Conservation (phyloP, 2,797 vertebrate genomes). For the Euthynnus affinis region DNA sequence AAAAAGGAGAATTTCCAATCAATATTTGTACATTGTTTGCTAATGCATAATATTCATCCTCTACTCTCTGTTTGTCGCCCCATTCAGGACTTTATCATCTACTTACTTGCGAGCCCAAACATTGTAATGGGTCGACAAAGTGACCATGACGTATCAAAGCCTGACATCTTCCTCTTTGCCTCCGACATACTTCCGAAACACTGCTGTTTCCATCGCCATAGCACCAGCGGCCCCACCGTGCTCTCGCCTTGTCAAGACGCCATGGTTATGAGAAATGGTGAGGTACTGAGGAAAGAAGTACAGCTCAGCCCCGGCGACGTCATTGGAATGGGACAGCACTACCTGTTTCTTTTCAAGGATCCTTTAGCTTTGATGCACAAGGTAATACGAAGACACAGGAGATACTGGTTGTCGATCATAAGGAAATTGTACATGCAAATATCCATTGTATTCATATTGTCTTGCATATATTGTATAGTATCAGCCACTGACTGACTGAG, state of each 20-base stretch:
- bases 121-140: conserved; percentile 73
- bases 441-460: neutral
- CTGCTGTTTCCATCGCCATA: conserved; percentile 75
- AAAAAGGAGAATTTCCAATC: neutral
- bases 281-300: conserved; percentile 65
- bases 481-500: neutral
- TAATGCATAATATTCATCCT: neutral
- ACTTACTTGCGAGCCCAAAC: conserved; percentile 75
- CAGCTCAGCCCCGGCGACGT: conserved; percentile 83
- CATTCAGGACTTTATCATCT: conserved; percentile 86
- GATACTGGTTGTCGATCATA: neutral
- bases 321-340: conserved; percentile 83
- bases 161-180: conserved; percentile 77
- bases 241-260: conserved; percentile 74
- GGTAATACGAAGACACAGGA: conserved; percentile 48
- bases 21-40: neutral
- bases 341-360: conserved; percentile 88
- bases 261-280: conserved; percentile 80
- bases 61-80: conserved; percentile 4
- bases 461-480: too few relatives aligned
- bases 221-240: conserved; percentile 35
- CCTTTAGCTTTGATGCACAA: conserved; percentile 60
- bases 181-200: conserved; percentile 81
- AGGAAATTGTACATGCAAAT: neutral
- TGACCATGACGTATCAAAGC: conserved; percentile 50